Evolutionary conservation across 2,113 vertebrate species (phyloP).

Genomic region (Caranx melampygus): DNA sequence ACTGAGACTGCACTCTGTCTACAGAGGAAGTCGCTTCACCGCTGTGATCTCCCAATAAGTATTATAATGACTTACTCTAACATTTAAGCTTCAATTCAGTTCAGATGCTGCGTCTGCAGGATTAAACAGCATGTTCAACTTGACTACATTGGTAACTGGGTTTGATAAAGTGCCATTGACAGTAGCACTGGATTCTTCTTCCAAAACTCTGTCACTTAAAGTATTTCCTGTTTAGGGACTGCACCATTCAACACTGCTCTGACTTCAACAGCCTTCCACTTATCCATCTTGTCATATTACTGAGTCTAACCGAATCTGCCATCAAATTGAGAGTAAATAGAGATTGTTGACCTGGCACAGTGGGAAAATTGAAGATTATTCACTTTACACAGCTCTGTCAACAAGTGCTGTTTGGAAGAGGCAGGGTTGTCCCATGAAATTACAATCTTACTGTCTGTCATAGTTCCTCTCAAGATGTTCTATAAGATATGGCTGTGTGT

Average conservation of each 20-base stretch:
- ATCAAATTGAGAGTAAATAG: constrained; percentile 61
- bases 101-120: background rate
- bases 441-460: constrained; percentile 8
- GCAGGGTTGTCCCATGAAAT: constrained; percentile 33
- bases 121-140: constrained; percentile 21
- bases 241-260: constrained; percentile 34
- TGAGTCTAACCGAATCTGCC: constrained; percentile 63
- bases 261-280: constrained; percentile 40
- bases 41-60: background rate
- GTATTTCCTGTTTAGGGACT: constrained; percentile 27
- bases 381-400: constrained; percentile 56
- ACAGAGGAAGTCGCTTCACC: background rate
- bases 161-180: constrained; percentile 50
- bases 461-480: background rate
- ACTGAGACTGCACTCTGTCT: background rate
- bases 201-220: constrained; percentile 36
- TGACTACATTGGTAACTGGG: background rate
- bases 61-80: constrained; percentile 9
- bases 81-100: background rate
- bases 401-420: constrained; percentile 47
- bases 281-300: constrained; percentile 68
- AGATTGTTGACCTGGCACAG: constrained; percentile 59
- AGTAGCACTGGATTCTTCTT: constrained; percentile 32
- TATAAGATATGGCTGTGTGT: constrained; percentile 2
- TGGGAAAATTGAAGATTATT: constrained; percentile 56